These are phyloP conservation scores for Jordanella pulchra DNA, from an alignment of 2,797 vertebrate genomes.

Conservation along the genomic window DNA sequence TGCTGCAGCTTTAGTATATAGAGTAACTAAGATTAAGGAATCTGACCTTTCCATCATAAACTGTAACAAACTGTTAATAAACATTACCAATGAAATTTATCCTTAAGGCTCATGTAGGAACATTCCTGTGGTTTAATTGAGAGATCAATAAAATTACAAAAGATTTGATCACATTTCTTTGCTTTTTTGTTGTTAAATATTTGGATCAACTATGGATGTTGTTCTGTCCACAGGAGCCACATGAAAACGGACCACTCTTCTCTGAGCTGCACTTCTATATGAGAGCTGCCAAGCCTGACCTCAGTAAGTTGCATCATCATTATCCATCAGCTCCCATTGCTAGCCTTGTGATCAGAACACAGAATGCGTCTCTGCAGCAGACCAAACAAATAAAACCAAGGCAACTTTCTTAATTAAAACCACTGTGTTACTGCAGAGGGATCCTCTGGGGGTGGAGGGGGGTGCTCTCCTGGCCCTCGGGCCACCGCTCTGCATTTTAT, in stretches of 20 bases:
- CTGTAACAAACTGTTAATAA: too few species aligned
- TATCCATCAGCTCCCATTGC: constrained; percentile 22
- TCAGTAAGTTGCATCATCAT: constrained; percentile 83
- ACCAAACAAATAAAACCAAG: constrained; percentile 67
- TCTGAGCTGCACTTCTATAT: constrained; percentile 97
- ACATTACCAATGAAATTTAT: not conserved
- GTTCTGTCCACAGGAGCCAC: constrained; percentile 85
- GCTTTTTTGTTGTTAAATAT: not conserved
- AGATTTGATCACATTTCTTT: not conserved
- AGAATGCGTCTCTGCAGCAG: constrained; percentile 40
- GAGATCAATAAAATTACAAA: not conserved
- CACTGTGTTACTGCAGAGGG: constrained; percentile 57
- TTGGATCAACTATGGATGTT: constrained; percentile 1
- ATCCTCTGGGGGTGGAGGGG: constrained; percentile 49
- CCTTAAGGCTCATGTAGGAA: not conserved
- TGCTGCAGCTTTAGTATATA: not conserved
- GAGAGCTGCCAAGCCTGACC: constrained; percentile 93
- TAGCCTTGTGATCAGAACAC: constrained; percentile 45
- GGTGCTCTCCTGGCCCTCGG: constrained; percentile 65
- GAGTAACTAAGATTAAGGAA: not conserved
- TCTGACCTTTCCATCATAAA: not conserved
- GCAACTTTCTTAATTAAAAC: constrained; percentile 81
- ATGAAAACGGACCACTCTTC: constrained; percentile 95
- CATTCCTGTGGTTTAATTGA: not conserved
- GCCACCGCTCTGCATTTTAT: constrained; percentile 80